Conservation (phyloP, 2,888 invertebrate genomes). For the Drosophila histrio region DNA sequence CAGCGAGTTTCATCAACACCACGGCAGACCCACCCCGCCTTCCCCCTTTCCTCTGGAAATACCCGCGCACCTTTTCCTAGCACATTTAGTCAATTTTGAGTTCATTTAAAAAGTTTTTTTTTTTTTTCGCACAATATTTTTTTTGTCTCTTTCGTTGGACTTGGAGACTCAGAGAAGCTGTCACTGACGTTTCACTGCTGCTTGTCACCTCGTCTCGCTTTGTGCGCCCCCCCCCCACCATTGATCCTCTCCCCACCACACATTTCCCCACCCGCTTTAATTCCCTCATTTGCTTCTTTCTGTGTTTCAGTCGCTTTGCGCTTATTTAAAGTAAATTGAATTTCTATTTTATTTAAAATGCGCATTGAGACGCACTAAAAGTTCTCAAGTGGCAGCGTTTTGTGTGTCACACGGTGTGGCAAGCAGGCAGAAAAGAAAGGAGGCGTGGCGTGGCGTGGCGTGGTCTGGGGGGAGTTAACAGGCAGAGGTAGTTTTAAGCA, state of each 20-base stretch:
- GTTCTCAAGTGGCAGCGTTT: conserved; percentile 71
- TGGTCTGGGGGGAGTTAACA: no score
- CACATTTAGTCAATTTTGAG: conserved; percentile 78
- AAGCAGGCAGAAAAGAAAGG: background rate
- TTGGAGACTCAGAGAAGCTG: conserved; percentile 40
- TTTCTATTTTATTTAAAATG: conserved; percentile 81
- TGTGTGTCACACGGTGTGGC: conserved; percentile 30
- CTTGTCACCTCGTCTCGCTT: conserved; percentile 44
- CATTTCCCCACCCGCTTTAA: background rate
- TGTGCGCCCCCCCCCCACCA: background rate
- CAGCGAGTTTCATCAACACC: conserved; percentile 23
- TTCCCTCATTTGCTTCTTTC: background rate
- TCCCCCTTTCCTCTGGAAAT: background rate
- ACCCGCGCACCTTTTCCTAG: conserved; percentile 61
- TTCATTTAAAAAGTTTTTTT: conserved; percentile 72
- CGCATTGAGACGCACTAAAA: conserved; percentile 80
- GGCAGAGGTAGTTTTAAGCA: background rate
- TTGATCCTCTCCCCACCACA: background rate
- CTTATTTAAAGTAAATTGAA: conserved; percentile 79
- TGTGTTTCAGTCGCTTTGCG: conserved; percentile 48
- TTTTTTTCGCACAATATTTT: conserved; percentile 18
- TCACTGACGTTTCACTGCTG: conserved; percentile 55
- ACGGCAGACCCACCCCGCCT: background rate
- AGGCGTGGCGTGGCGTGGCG: background rate
- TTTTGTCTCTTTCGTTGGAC: conserved; percentile 15